Percentiles rank a stretch among this genome's conserved stretches.
Conservation (phyloP, 2,888 invertebrate species). For the Ichneumoninae sp. region DNA sequence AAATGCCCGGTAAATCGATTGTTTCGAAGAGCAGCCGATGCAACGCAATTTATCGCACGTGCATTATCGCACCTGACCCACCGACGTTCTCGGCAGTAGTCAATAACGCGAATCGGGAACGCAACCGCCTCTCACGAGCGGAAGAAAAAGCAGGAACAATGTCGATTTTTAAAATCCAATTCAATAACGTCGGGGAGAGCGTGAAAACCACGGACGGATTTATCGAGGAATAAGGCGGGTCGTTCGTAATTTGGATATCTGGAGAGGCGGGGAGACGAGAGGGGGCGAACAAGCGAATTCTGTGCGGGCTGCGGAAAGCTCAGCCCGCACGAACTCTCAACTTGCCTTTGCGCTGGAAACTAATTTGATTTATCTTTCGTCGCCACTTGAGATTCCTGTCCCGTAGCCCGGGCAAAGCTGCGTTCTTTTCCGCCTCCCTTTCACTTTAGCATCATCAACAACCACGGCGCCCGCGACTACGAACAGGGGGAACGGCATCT, state of each 20-base stretch:
- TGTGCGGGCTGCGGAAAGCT: constrained; percentile 46
- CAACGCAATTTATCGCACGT: constrained; percentile 1
- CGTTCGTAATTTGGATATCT: constrained; percentile 35
- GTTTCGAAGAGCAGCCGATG: not conserved
- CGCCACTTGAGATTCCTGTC: constrained; percentile 77
- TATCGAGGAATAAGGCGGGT: constrained; percentile 28
- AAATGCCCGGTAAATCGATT: no score
- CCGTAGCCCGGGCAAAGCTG: constrained; percentile 52
- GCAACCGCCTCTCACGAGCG: not conserved
- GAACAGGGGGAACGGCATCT: not conserved
- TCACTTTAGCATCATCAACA: constrained; percentile 26
- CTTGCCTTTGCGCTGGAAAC: constrained; percentile 62
- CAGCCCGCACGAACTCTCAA: constrained; percentile 73
- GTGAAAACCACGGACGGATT: constrained; percentile 18
- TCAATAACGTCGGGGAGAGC: constrained; percentile 7
- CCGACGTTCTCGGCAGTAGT: not conserved
- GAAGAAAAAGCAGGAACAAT: not conserved
- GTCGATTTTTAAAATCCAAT: not conserved
- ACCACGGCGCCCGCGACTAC: not conserved
- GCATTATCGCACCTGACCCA: not conserved
- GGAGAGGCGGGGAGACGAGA: constrained; percentile 15
- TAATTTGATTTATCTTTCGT: constrained; percentile 81
- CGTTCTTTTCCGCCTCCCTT: constrained; percentile 21
- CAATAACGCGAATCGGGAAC: not conserved
- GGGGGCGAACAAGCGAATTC: constrained; percentile 24